These are phyloP conservation scores for Pandemis heparana DNA, from an alignment of 2,888 invertebrate species.

Conservation along the genomic window DNA sequence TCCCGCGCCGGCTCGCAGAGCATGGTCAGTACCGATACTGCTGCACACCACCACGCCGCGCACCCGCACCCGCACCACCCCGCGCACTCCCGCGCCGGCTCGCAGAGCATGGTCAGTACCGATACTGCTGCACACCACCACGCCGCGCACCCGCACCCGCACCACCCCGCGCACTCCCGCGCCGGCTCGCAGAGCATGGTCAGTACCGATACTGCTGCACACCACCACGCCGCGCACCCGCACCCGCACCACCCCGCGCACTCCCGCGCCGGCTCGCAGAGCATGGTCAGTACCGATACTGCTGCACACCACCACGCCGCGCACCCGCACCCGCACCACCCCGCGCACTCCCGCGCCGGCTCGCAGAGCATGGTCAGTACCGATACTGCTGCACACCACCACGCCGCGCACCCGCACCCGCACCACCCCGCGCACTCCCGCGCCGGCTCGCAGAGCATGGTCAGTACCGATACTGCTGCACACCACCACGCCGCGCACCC, in stretches of 20 bases:
- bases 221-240: conserved; percentile 92
- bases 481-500: conserved; percentile 93
- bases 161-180: conserved; percentile 91
- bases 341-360: conserved; percentile 93
- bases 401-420: conserved; percentile 89
- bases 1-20: conserved; percentile 96
- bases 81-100: conserved; percentile 93
- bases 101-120: conserved; percentile 92
- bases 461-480: no score
- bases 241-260: conserved; percentile 90
- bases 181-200: conserved; percentile 97
- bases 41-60: conserved; percentile 92
- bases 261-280: conserved; percentile 95
- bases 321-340: conserved; percentile 90
- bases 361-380: conserved; percentile 93
- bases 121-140: no score
- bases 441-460: conserved; percentile 96
- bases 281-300: conserved; percentile 90
- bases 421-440: conserved; percentile 92
- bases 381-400: no score
- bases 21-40: conserved; percentile 89
- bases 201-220: no score
- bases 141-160: conserved; percentile 89
- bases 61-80: conserved; percentile 91
- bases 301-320: conserved; percentile 92